Base-by-base conservation (phyloP, 37 sponge, comb jelly and placozoan species). In the Petrosia ficiformis region DNA sequence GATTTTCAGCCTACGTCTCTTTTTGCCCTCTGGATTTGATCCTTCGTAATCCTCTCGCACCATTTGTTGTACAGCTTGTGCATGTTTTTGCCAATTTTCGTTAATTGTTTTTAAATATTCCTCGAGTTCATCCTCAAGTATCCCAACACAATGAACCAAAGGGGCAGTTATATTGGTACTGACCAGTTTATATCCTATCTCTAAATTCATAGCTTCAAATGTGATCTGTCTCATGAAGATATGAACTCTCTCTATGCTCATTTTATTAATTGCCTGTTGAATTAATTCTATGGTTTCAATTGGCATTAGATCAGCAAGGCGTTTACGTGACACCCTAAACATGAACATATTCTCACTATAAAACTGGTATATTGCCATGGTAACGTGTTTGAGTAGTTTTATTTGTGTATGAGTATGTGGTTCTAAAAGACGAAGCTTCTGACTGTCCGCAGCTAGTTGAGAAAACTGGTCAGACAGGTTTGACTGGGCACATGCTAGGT, bases 271-370 rank as follows among this genome's bases (percentile, higher is more conserved):
- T 3, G 21, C 34, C 2, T 21, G 14, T 65, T 77, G 79, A 0
- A 81, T 65, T 8, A 44, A 42, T 26, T 26, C 48, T 26, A 79
- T 44, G 42, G 36, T 39, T 29, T 80, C 82, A 1, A 52, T 35
- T 8, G 90, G 85, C 5, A 81, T 70, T 24, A 77, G 21, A 28
- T 75, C 68, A 37, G 42, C 39, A 1, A 90, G 66, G 4, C 60
- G 43, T n/a, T 63, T 44, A 37, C 67, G 52, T 5, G 41, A 24
- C 1, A 22, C 22, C 2, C 86, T 72, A 61, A 84, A 90, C 35
- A 34, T 65, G 48, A 38, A 78, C 77, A 90, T 80, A 54, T 84
- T 72, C 26, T 81, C 81, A 24, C 60, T 42, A 73, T 90, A 84
- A 57, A 67, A 90, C 22, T 70, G 57, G 57, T 77, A 77, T 22